Conservation (phyloP, 2,797 vertebrate species). For the Cephalopachus bancanus region DNA sequence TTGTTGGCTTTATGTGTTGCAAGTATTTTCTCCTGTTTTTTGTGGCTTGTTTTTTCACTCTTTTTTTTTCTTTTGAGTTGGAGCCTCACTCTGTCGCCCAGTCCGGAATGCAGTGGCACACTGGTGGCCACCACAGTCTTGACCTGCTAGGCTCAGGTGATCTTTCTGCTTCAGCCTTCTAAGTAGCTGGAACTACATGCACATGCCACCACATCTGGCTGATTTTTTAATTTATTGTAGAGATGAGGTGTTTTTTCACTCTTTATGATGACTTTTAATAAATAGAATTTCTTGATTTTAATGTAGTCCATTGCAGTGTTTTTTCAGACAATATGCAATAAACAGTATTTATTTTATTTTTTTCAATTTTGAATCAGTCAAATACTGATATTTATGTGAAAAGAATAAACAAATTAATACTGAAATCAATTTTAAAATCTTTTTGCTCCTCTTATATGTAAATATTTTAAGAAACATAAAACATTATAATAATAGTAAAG, state of each 20-base stretch:
- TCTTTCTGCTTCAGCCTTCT: too few relatives aligned
- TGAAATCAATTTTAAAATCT: background rate
- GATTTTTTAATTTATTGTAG: too few relatives aligned
- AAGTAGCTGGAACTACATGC: too few relatives aligned
- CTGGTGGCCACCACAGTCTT: too few relatives aligned
- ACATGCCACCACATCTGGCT: too few relatives aligned
- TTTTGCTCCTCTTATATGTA: background rate
- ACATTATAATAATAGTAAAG: too few relatives aligned
- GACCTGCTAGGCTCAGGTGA: too few relatives aligned
- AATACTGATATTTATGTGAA: background rate
- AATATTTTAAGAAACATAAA: too few relatives aligned
- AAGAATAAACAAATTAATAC: background rate
- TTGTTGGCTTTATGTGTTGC: background rate
- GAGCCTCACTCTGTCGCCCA: too few relatives aligned
- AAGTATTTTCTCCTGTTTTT: background rate
- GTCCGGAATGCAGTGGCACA: too few relatives aligned
- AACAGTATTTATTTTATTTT: background rate
- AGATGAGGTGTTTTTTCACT: background rate
- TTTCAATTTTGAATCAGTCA: constrained; percentile 13
- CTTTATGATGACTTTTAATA: background rate
- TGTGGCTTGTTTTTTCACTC: background rate
- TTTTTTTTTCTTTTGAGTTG: background rate
- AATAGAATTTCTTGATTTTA: constrained; percentile 26
- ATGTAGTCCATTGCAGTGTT: background rate
- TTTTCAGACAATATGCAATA: background rate